These are phyloP conservation scores for Drosophila lutescens DNA, from an alignment of 2,888 invertebrate genomes.

Conservation along the genomic window DNA sequence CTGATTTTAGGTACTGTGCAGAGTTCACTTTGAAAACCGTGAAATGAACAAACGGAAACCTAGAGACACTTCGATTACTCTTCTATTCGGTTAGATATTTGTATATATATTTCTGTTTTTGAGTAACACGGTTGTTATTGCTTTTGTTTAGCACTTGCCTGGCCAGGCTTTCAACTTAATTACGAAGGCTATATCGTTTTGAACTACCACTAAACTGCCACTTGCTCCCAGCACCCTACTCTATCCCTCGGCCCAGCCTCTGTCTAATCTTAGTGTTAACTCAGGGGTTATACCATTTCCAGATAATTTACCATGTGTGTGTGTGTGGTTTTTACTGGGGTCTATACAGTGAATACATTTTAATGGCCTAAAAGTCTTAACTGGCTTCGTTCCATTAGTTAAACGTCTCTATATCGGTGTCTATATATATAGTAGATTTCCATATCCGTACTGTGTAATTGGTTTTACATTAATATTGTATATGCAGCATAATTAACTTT, in stretches of 20 bases:
- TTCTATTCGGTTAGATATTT: slow-evolving; percentile 24
- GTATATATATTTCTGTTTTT: slow-evolving; percentile 18
- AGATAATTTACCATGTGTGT: slow-evolving; percentile 26
- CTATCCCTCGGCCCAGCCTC: slow-evolving; percentile 11
- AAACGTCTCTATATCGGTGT: slow-evolving; percentile 15
- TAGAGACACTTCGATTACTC: slow-evolving; percentile 44
- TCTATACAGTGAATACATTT: slow-evolving; percentile 50
- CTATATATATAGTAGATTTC: slow-evolving; percentile 22
- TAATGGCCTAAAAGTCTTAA: slow-evolving; percentile 59
- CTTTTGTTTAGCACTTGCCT: slow-evolving; percentile 62
- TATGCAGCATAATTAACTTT: slow-evolving; percentile 71
- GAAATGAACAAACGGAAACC: slow-evolving; percentile 67
- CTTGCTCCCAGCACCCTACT: slow-evolving; percentile 26
- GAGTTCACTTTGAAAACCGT: slow-evolving; percentile 62
- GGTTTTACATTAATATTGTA: slow-evolving; percentile 64
- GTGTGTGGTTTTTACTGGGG: slow-evolving; percentile 7
- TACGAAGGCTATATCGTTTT: slow-evolving; percentile 58
- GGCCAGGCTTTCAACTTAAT: slow-evolving; percentile 57
- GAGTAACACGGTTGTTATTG: slow-evolving; percentile 63
- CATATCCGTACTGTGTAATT: slow-evolving; percentile 23
- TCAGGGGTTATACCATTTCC: slow-evolving; percentile 47
- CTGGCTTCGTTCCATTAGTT: slow-evolving; percentile 35
- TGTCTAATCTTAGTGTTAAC: slow-evolving; percentile 70
- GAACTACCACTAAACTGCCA: slow-evolving; percentile 48
- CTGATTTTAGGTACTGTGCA: slow-evolving; percentile 68